These are phyloP conservation scores for Iguana delicatissima DNA, from an alignment of 2,797 vertebrate genomes.

Conservation along the genomic window DNA sequence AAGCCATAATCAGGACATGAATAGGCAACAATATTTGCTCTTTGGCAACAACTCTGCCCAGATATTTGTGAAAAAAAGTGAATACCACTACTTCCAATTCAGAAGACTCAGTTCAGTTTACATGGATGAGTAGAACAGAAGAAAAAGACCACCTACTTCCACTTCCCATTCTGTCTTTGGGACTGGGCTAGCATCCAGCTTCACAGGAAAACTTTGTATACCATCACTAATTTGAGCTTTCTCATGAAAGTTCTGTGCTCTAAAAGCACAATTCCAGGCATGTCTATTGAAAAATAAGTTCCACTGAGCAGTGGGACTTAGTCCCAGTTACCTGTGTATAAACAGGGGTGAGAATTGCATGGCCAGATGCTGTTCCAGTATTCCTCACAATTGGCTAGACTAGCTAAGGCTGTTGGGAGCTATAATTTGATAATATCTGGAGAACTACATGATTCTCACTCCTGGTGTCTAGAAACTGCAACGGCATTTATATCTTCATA, in stretches of 20 bases:
- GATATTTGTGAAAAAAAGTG: neutral
- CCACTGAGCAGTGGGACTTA: no score
- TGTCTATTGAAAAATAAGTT: neutral
- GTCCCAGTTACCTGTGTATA: no score
- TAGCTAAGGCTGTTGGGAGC: no score
- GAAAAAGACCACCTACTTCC: neutral
- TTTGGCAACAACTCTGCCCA: neutral
- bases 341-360: no score
- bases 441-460: no score
- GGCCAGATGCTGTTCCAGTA: no score
- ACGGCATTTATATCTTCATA: slow-evolving; percentile 8
- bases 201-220: neutral
- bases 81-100: no score
- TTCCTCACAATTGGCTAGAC: no score
- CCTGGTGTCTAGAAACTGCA: neutral
- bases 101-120: neutral
- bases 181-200: neutral
- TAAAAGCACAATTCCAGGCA: neutral
- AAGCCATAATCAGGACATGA: neutral
- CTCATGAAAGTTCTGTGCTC: slow-evolving; percentile 42
- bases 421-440: no score
- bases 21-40: neutral
- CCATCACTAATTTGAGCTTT: no score
- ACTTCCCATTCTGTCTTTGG: neutral
- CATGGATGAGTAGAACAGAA: neutral